Conservation (phyloP, 2,113 vertebrate genomes). For the Semnornis frantzii region DNA sequence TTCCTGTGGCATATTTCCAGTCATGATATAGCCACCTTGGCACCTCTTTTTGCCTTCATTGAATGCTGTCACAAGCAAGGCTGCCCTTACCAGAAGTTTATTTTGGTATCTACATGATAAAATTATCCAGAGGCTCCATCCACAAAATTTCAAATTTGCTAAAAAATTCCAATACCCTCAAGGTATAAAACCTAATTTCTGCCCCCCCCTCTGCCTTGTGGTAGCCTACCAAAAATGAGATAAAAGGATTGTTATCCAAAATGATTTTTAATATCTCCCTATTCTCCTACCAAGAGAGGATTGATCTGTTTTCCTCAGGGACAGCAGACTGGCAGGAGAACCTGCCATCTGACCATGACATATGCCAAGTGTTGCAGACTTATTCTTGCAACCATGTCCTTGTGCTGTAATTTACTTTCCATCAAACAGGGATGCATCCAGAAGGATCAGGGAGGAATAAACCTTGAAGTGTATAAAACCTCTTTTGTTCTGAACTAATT, state of each 20-base stretch:
- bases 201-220: not conserved
- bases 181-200: not conserved
- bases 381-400: not conserved
- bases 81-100: not conserved
- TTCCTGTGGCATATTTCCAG: not conserved
- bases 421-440: not conserved
- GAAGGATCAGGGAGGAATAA: not conserved
- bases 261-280: not conserved
- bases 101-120: not conserved
- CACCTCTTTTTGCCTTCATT: not conserved
- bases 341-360: not conserved
- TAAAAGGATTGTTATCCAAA: not conserved
- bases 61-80: not conserved
- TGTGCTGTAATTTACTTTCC: slow-evolving; percentile 10
- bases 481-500: slow-evolving; percentile 22
- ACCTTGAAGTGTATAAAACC: not conserved
- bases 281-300: slow-evolving; percentile 11
- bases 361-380: not conserved
- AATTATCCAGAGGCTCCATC: not conserved
- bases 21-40: not conserved
- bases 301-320: slow-evolving; percentile 14
- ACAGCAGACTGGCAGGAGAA: slow-evolving; percentile 22
- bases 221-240: not conserved
- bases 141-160: not conserved
- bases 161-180: not conserved